A percentile compares a stretch with the other conserved stretches of the same genome.
Evolutionary conservation across 2,113 vertebrate species (phyloP).

Genomic region (Brachypodius melanocephalos): DNA sequence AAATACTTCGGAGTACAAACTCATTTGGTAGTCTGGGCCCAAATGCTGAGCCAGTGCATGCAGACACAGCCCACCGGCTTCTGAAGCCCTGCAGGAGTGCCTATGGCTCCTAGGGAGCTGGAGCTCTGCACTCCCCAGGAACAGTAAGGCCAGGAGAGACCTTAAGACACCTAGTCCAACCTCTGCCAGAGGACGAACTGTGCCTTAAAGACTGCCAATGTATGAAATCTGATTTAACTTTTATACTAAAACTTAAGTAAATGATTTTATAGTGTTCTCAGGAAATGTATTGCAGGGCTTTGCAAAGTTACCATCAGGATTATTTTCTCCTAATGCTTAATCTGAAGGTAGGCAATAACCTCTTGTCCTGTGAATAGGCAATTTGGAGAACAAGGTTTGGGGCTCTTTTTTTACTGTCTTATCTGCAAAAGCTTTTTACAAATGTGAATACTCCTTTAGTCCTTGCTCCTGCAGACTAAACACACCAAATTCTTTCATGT

Average conservation of each 20-base stretch:
- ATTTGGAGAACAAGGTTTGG: neutral
- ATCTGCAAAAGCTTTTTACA: neutral
- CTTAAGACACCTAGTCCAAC: neutral
- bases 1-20: neutral
- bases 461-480: conserved; percentile 46
- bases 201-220: neutral
- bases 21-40: neutral
- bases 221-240: neutral
- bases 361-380: neutral
- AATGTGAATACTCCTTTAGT: neutral
- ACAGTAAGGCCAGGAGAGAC: neutral
- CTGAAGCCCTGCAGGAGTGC: neutral
- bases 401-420: neutral
- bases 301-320: neutral
- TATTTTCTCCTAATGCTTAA: neutral
- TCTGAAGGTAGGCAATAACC: neutral
- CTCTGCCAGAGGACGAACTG: conserved; percentile 5
- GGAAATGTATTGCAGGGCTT: neutral
- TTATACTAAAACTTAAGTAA: neutral
- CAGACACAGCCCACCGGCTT: rapidly evolving
- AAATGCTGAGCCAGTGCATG: neutral
- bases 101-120: rapidly evolving
- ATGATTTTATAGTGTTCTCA: neutral
- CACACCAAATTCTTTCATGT: conserved; percentile 41
- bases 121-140: neutral